Evolutionary conservation across 2,888 invertebrate species (phyloP).

Genomic region (Chrysodeixis includens): DNA sequence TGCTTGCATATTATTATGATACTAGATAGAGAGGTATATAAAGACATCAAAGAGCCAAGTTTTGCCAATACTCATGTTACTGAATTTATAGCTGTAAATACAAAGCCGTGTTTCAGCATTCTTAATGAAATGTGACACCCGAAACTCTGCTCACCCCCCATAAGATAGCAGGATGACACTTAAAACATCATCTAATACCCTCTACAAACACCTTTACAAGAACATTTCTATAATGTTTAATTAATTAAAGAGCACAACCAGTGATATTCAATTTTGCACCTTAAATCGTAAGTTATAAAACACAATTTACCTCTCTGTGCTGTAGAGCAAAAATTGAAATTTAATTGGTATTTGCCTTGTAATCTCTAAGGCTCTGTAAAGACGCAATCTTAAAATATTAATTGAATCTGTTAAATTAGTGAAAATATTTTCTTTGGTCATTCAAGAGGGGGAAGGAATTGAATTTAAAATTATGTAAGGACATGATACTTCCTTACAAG

Average conservation of each 20-base stretch:
- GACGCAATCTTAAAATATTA: conserved; percentile 48
- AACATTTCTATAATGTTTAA: conserved; percentile 51
- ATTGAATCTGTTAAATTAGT: conserved; percentile 49
- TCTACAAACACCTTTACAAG: conserved; percentile 39
- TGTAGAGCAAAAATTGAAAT: conserved; percentile 40
- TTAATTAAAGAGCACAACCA: conserved; percentile 40
- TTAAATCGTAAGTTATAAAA: conserved; percentile 24
- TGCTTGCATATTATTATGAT: no score
- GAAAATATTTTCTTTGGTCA: conserved; percentile 36
- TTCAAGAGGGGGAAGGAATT: conserved; percentile 8
- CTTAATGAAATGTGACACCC: background rate
- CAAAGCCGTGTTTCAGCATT: background rate
- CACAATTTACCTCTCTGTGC: conserved; percentile 30
- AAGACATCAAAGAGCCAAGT: no score
- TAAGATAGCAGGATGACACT: conserved; percentile 24
- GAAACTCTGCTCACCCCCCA: background rate
- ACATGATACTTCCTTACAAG: background rate
- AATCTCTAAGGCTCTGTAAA: conserved; percentile 39
- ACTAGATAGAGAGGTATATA: no score
- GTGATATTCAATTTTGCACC: conserved; percentile 26
- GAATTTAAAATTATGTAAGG: background rate
- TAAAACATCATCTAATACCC: conserved; percentile 32
- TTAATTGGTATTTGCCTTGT: conserved; percentile 57
- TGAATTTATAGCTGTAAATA: background rate
- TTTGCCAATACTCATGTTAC: background rate